Evolutionary conservation across 2,888 invertebrate species (phyloP), one percentile per base, ranked within the genome.

Genomic region (Athrips mouffetella): DNA sequence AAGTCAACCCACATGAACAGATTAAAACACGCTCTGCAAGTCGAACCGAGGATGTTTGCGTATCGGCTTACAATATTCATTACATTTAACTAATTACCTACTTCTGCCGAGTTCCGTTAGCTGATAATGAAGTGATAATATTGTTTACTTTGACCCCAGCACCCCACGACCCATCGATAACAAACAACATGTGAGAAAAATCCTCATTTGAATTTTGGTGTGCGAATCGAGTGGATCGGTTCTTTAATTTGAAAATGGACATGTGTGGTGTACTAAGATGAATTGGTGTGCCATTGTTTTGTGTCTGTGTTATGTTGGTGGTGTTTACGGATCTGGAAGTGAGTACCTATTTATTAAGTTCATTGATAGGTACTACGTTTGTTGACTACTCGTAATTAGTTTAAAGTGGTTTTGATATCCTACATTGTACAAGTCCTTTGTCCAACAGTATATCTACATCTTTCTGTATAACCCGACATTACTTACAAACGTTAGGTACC

Each of bases 141-240:
- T 58, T 76, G 68, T 80, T 81, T 76, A 80, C 78, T 70, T 64
- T 76, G 80, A 84, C 81, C 85, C 85, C 74, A 37, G 20, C 65
- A 52, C 69, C 57, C 59, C 64, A 58, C 63, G 76, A 79, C 74
- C 80, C 68, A 49, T 48, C 52, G 77, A 79, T 82, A 79, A 65
- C n/a, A 25, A 79, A 65, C n/a, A 25, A 25, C 15, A 8, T 31
- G 50, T 63, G 57, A 57, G 64, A 67, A 63, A 67, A 74, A 67
- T 65, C 62, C 69, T 82, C 80, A 85, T 80, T 84, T 73, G 63
- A 62, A 63, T 65, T 67, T 65, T 67, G 54, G 64, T 67, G 67
- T 66, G 76, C 70, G 64, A 65, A 63, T 57, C 54, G 59, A 66
- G 68, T 58, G 59, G 50, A 11, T 2, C 15, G 25, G 41, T 41